These are phyloP conservation scores for Noctilio leporinus DNA, from an alignment of 2,113 vertebrate species.

Conservation along the genomic window DNA sequence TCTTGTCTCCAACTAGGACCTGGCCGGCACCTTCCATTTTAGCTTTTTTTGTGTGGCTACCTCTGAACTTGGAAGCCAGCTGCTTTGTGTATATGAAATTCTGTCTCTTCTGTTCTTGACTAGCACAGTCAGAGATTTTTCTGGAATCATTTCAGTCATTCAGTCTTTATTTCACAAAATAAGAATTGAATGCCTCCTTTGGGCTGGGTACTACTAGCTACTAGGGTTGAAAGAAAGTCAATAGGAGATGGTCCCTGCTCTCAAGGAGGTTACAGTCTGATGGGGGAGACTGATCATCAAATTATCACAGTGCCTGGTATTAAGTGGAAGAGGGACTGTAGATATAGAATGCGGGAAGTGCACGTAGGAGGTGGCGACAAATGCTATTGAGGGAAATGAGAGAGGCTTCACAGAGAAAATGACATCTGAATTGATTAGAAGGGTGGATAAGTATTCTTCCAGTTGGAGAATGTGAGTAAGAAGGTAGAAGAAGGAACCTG, in stretches of 20 bases:
- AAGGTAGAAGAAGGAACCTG: not conserved
- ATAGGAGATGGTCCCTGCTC: not conserved
- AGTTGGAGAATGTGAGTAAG: not conserved
- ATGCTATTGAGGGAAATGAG: not conserved
- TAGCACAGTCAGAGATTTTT: not conserved
- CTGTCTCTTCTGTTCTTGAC: not conserved
- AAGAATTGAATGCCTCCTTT: not conserved
- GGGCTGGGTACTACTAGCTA: not conserved
- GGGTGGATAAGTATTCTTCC: not conserved
- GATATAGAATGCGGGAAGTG: not conserved
- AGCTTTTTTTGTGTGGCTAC: not conserved
- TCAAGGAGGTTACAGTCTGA: not conserved
- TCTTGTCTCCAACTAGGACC: not conserved
- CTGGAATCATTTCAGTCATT: not conserved
- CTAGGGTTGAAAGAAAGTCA: not conserved
- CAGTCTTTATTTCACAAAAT: constrained; percentile 24
- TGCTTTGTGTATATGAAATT: not conserved
- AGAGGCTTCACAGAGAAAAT: not conserved
- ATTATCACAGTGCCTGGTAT: not conserved
- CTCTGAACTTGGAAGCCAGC: not conserved
- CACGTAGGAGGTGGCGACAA: not conserved
- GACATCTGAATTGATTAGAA: not conserved
- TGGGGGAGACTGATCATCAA: not conserved
- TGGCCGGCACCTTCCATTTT: not conserved
- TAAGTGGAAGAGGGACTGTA: not conserved